phyloP scores from a whole-genome alignment of 2,888 invertebrate species.

The Noctua fimbriata region DNA sequence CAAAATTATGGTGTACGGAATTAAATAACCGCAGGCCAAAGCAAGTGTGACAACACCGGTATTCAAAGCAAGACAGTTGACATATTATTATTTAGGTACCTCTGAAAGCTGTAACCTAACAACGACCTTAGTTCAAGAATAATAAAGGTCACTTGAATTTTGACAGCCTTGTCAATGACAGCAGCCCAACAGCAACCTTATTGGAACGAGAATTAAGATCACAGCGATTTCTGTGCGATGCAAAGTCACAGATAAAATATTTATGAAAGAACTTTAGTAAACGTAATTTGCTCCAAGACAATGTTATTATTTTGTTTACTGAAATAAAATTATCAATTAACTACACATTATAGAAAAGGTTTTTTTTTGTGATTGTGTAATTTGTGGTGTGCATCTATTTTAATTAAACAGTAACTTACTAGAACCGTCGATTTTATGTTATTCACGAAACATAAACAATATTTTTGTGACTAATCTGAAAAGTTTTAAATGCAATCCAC shows the following conservation, averaged over 20 bases:
- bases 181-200: background rate
- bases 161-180: background rate
- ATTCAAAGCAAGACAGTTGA: conserved; percentile 12
- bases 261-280: background rate
- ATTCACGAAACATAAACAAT: background rate
- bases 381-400: background rate
- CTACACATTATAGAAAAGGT: background rate
- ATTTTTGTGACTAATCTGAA: background rate
- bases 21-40: conserved; percentile 15
- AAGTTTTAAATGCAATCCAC: background rate
- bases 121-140: background rate
- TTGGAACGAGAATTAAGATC: background rate
- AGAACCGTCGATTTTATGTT: background rate
- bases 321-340: background rate
- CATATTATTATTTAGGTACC: background rate
- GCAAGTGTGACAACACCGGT: background rate
- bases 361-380: no score
- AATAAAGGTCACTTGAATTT: background rate
- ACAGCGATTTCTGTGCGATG: background rate
- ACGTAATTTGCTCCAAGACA: background rate
- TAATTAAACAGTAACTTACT: background rate
- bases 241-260: background rate
- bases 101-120: background rate
- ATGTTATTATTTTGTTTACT: background rate
- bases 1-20: background rate